Conservation (phyloP, 2,888 invertebrate species). For the Drosophila histrio region DNA sequence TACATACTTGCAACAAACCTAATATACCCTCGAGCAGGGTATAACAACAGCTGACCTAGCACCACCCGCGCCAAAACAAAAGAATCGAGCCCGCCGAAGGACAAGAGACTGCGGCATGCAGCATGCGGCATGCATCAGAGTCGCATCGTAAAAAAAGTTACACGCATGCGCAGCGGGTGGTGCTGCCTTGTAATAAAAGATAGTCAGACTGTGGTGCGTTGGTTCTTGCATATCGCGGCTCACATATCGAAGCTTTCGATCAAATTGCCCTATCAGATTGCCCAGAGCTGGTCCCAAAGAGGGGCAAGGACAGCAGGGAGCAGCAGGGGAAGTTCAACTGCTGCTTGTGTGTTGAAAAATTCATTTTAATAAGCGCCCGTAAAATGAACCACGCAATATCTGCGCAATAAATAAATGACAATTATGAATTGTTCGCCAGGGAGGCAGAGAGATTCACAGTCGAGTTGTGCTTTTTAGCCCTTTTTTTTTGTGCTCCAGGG, state of each 20-base stretch:
- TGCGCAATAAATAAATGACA: slow-evolving; percentile 83
- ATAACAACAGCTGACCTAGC: slow-evolving; percentile 13
- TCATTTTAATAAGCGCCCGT: slow-evolving; percentile 83
- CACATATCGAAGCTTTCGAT: slow-evolving; percentile 82
- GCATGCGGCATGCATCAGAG: slow-evolving; percentile 14
- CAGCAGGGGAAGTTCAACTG: not conserved
- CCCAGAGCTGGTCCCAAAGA: slow-evolving; percentile 5
- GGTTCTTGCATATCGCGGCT: no score
- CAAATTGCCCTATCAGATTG: slow-evolving; percentile 81
- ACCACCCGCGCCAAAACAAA: slow-evolving; percentile 68
- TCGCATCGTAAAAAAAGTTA: slow-evolving; percentile 57
- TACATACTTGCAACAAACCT: no score
- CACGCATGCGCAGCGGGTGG: slow-evolving; percentile 74
- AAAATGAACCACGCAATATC: slow-evolving; percentile 78
- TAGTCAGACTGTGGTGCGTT: not conserved
- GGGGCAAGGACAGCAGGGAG: not conserved
- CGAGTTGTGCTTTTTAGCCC: no score
- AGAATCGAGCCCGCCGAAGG: slow-evolving; percentile 58
- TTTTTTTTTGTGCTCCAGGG: slow-evolving; percentile 38
- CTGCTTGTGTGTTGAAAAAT: slow-evolving; percentile 72
- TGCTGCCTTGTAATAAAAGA: slow-evolving; percentile 63
- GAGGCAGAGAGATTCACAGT: slow-evolving; percentile 3
- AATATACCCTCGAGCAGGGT: no score
- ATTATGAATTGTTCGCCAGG: slow-evolving; percentile 82
- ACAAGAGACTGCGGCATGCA: slow-evolving; percentile 37